Base-by-base conservation (phyloP, 2,113 vertebrate genomes). In the Butorides virescens region DNA sequence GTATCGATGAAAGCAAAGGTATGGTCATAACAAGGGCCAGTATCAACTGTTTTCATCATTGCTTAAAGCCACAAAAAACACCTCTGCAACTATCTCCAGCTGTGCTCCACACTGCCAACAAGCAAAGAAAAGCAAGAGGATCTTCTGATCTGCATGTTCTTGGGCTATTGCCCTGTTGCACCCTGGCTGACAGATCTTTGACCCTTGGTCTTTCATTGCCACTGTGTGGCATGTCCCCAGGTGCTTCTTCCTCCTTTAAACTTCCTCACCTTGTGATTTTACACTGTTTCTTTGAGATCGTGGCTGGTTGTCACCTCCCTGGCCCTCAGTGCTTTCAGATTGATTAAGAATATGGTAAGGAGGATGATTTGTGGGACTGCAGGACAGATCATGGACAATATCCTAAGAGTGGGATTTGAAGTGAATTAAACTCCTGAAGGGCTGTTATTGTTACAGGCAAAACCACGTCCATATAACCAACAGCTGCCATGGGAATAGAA, bases 151-250 rank as follows among this genome's bases (percentile, higher is more conserved):
- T 82, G 46, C 76, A 36, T 4, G 17, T 76, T 88, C 82, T 88
- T 72, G 49, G 61, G 86, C 63, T 93, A 11, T 53, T 79, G 70
- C 19, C 66, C n/a, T 58, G 46, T 90, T 46, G 9, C 49, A 63
- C 30, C 42, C 47, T 53, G 73, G 66, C 36, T 88, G 86, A 88
- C 46, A 5, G 55, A 44, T 76, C 53, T 86, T 56, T 82, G 91
- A 91, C 84, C 73, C 49, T 75, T 85, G 83, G 49, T 75, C 76
- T 91, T 85, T 85, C 83, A 50, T 75, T 91, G 88, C 86, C 80
- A 95, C 95, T 88, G 71, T 95, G 95, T 96, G 96, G 95, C 81
- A 34, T 47, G 66, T 76, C 58, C 77, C 90, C 53, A 70, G 74
- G 81, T 94, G 71, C 77, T 79, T 18, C 61, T 81, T 81, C n/a